These are phyloP conservation scores for Vimba vimba DNA, from an alignment of 2,113 vertebrate genomes.

Conservation along the genomic window DNA sequence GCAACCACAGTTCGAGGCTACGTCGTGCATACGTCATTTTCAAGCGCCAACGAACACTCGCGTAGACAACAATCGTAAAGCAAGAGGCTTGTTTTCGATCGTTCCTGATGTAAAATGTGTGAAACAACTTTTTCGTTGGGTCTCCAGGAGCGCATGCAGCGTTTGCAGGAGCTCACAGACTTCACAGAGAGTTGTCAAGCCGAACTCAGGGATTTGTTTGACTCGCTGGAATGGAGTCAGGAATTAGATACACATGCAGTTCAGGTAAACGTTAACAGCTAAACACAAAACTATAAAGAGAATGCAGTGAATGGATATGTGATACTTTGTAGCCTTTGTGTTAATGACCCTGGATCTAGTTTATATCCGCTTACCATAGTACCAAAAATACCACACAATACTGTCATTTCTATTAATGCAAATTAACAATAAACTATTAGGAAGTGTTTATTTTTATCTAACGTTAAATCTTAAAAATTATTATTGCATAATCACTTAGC, in stretches of 20 bases:
- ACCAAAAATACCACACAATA: background rate
- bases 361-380: background rate
- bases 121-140: conserved; percentile 11
- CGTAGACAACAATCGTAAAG: background rate
- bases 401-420: background rate
- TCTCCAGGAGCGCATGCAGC: conserved; percentile 56
- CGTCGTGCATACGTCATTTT: background rate
- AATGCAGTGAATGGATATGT: background rate
- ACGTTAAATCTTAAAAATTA: no score
- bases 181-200: conserved; percentile 72
- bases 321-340: background rate
- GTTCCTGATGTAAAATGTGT: conserved; percentile 36
- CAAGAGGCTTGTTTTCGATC: background rate
- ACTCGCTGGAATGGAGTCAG: conserved; percentile 69
- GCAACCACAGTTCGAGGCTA: background rate
- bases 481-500: no score
- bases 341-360: background rate
- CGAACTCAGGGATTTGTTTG: conserved; percentile 66
- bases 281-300: background rate
- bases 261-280: conserved; percentile 36
- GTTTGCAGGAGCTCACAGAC: conserved; percentile 68
- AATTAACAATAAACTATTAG: background rate
- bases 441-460: no score
- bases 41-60: background rate
- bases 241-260: conserved; percentile 36